Base-by-base conservation (phyloP, 1,140 invertebrate species). In the Panonychus citri region DNA sequence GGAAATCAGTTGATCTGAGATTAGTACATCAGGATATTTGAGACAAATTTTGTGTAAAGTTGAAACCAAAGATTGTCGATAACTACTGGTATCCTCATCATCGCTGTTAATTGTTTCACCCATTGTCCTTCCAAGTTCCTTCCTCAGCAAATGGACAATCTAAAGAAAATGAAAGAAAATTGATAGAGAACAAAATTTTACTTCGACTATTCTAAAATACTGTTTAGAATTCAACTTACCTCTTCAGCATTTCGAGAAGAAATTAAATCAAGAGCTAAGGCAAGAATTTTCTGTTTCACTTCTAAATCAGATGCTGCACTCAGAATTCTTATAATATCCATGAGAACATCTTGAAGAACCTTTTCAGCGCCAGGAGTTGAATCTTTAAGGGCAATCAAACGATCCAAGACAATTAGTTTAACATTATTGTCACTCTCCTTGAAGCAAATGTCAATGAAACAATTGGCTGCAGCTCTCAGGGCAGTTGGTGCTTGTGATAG, bases 381-480 rank as follows among this genome's bases (percentile, higher is more conserved):
- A 48, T 86, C 84, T 62, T 83, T 83, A 65, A 99, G 76, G 3
- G 82, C 81, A 63, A 94, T 83, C 53, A 98, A 74, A 50, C 91
- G 80, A 67, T 96, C 93, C 57, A 99, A 73, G 2, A 98, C 93
- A 64, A 99, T 98, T 49, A 99, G 74, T 72, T 99, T 99, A 1
- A 99, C 93, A 75, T 99, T 99, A 71, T 99, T 99, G 68, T 99
- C 95, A 70, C 89, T 95, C 71, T 98, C 94, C 73, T 97, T 97
- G 4, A 96, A 83, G 59, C 98, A 90, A 58, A 99, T 72, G 66
- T 99, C 94, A 65, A 99, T 97, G 70, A 98, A 99, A 70, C 90
- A 93, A 34, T 81, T 82, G 15, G 93, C 93, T 27, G 93, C 94
- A 28, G 91, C 88, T 75, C 93, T 94, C 59, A 98, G 85, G 10